Percentiles rank a stretch among this genome's conserved stretches.
Evolutionary conservation across 92 coral and sea anemone species (phyloP).

Genomic region (Porites rus): DNA sequence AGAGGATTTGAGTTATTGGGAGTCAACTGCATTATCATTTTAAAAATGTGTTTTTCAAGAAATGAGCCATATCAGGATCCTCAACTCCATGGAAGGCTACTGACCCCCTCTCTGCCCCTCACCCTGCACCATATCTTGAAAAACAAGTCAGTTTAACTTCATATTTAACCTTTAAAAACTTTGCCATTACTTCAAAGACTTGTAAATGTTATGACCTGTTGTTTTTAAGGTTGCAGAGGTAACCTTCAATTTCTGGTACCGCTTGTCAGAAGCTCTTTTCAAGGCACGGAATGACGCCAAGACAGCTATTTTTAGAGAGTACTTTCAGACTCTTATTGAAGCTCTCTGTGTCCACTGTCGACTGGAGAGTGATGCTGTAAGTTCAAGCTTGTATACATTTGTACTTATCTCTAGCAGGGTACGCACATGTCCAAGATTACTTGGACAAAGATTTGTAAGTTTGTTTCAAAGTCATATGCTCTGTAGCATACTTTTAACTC

Average conservation of each 20-base stretch:
- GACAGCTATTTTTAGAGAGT: constrained; percentile 80
- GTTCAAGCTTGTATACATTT: constrained; percentile 17
- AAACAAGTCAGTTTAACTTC: too few relatives aligned
- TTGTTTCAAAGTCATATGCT: neutral
- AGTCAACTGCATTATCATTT: too few relatives aligned
- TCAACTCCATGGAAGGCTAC: too few relatives aligned
- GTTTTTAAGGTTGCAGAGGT: constrained; percentile 89
- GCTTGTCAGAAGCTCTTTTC: constrained; percentile 89
- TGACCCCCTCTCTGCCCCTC: too few relatives aligned
- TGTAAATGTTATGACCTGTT: neutral
- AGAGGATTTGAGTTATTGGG: too few relatives aligned
- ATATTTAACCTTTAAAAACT: too few relatives aligned
- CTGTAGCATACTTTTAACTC: neutral
- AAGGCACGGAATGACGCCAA: constrained; percentile 71
- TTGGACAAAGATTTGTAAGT: neutral
- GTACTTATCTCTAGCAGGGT: too few relatives aligned
- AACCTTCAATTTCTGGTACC: constrained; percentile 99
- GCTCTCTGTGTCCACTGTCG: constrained; percentile 88
- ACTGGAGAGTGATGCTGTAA: constrained; percentile 89
- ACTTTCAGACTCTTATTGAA: constrained; percentile 84
- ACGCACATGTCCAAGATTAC: too few relatives aligned
- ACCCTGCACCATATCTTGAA: too few relatives aligned
- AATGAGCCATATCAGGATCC: too few relatives aligned
- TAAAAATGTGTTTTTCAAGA: too few relatives aligned
- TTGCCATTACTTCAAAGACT: too few relatives aligned